Evolutionary conservation across 1,140 invertebrate species (phyloP), one percentile per base, ranked within the genome.

Genomic region (Hyphantria cunea): DNA sequence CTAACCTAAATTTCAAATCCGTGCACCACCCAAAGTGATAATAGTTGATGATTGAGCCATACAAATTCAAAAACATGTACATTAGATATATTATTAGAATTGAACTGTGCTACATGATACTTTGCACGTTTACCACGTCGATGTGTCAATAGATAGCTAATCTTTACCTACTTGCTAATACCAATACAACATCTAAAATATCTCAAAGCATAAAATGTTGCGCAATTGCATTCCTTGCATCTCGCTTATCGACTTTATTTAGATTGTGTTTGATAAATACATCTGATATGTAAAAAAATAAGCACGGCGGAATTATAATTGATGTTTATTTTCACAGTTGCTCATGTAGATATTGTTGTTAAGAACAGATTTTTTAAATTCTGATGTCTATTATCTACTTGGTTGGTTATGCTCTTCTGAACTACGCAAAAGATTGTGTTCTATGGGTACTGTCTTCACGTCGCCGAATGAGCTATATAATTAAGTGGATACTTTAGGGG

Each of bases 141-240:
- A 48, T 58, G 2, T 39, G 37, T 10, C 53, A 48, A 39, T 13
- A 39, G 45, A 58, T 49, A 48, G 44, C 12, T 15, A 58, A 48
- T 49, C 55, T 49, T 13, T 58, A 58, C 47, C 34, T 37, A 44
- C n/a, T 48, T 49, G 33, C 15, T 8, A 37, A 13, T 49, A 37
- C 17, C 25, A 39, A 58, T 58, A 25, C 44, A 37, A 6, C 9
- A 44, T 44, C 8, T 39, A 39, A 13, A 44, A 12, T 12, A 44
- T 44, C 41, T 44, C 13, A 12, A 6, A 44, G 12, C n/a, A 4
- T 12, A 12, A 39, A 12, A 44, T 44, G 41, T 44, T 44, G 41
- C 55, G 45, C 44, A 58, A 58, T 15, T 58, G 45, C 55, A 58
- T 58, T 49, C 55, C 55, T 56, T 47, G 33, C 55, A 58, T 58